A percentile compares a stretch with the other conserved stretches of the same genome.
phyloP scores from a whole-genome alignment of 2,113 vertebrate species.

The Tonatia bakeri region DNA sequence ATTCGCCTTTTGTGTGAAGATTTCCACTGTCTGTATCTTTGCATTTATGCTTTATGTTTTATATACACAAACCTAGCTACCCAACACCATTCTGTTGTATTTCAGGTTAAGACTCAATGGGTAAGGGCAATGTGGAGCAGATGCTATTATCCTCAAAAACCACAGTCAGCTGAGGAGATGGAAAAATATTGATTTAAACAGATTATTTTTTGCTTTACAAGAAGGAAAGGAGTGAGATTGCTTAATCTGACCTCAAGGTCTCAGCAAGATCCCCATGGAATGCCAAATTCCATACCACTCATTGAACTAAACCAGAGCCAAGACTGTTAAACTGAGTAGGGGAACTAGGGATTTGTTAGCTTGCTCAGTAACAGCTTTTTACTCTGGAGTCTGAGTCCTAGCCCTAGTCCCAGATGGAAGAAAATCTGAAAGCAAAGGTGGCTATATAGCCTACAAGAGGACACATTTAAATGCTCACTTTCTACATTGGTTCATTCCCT shows the following conservation, averaged over 20 bases:
- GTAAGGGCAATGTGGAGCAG: constrained; percentile 38
- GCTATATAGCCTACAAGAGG: neutral
- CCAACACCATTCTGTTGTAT: constrained; percentile 46
- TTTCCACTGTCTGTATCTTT: constrained; percentile 51
- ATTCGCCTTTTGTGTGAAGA: constrained; percentile 4
- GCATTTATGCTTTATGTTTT: constrained; percentile 12
- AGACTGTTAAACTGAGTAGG: neutral
- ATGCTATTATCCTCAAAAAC: constrained; percentile 55
- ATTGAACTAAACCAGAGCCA: constrained; percentile 36
- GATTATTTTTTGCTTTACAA: constrained; percentile 44
- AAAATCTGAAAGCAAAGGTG: neutral
- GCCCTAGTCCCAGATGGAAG: neutral
- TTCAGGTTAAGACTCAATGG: constrained; percentile 54
- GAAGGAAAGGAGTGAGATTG: constrained; percentile 35
- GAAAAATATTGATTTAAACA: constrained; percentile 58
- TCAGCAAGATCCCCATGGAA: constrained; percentile 34
- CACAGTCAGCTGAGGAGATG: constrained; percentile 12
- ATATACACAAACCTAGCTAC: constrained; percentile 34
- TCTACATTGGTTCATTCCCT: neutral
- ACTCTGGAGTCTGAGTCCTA: neutral
- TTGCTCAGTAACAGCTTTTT: neutral
- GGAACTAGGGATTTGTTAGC: neutral
- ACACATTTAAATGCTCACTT: neutral
- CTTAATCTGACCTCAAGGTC: constrained; percentile 53
- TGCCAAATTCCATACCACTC: constrained; percentile 23